Evolutionary conservation across 2,888 invertebrate genomes (phyloP).

Genomic region (Caenorhabditis drosophilae): DNA sequence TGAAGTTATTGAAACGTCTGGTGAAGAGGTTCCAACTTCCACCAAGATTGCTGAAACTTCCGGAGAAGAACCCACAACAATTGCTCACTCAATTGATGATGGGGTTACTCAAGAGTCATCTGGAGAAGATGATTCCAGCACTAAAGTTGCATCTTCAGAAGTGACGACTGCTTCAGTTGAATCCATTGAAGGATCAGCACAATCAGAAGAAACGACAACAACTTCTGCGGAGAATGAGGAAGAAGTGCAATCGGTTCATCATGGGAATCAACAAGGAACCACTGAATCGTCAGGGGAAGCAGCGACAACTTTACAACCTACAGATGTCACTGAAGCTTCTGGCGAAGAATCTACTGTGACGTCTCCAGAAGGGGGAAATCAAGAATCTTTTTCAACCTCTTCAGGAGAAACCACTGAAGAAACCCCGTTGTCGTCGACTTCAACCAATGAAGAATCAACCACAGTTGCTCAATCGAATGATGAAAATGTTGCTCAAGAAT

Average conservation of each 20-base stretch:
- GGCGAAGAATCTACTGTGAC: conserved; percentile 6
- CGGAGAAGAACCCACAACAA: conserved; percentile 14
- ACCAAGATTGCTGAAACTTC: conserved; percentile 15
- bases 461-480: background rate
- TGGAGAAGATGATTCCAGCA: conserved; percentile 11
- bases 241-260: background rate
- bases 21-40: conserved; percentile 6
- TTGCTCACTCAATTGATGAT: conserved; percentile 9
- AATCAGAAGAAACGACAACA: conserved; percentile 1
- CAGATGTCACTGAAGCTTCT: conserved; percentile 2
- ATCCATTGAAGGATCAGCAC: background rate
- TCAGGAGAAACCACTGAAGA: background rate
- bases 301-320: background rate
- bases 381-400: conserved; percentile 4
- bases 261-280: background rate
- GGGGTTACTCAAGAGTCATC: conserved; percentile 12
- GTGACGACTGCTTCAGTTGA: conserved; percentile 9
- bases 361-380: conserved; percentile 1
- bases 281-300: background rate
- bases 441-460: background rate
- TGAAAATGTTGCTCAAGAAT: background rate
- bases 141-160: conserved; percentile 8
- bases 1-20: conserved; percentile 21
- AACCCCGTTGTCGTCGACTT: background rate
- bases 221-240: conserved; percentile 9